Evolutionary conservation across 2,888 invertebrate genomes (phyloP).

Genomic region (Lysandra coridon): DNA sequence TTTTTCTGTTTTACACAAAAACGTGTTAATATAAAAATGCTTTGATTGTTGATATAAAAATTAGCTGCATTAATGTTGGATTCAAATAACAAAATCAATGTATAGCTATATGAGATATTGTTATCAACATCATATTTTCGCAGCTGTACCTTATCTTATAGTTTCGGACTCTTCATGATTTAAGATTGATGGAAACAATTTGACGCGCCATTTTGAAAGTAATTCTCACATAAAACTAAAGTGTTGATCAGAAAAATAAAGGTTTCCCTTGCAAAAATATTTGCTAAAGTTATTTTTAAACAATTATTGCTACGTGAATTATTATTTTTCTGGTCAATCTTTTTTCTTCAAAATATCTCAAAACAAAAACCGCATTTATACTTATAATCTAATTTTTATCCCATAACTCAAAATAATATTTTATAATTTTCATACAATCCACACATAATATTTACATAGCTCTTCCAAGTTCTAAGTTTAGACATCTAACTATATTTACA

Average conservation of each 20-base stretch:
- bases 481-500: not conserved
- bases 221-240: not conserved
- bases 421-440: not conserved
- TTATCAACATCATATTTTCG: too few species aligned
- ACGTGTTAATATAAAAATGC: too few species aligned
- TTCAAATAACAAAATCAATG: too few species aligned
- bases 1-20: too few species aligned
- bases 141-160: too few species aligned
- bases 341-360: not conserved
- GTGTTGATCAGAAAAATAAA: constrained; percentile 13
- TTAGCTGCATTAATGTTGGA: too few species aligned
- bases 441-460: constrained; percentile 18
- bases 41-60: too few species aligned
- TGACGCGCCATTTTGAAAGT: not conserved
- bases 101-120: too few species aligned
- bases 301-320: not conserved
- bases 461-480: not conserved
- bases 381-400: not conserved
- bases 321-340: not conserved
- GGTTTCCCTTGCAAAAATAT: not conserved
- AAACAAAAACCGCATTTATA: not conserved
- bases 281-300: not conserved
- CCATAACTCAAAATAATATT: constrained; percentile 8
- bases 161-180: not conserved
- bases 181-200: not conserved